These are phyloP conservation scores for Apodemia mormo DNA, from an alignment of 2,888 invertebrate genomes.

Conservation along the genomic window DNA sequence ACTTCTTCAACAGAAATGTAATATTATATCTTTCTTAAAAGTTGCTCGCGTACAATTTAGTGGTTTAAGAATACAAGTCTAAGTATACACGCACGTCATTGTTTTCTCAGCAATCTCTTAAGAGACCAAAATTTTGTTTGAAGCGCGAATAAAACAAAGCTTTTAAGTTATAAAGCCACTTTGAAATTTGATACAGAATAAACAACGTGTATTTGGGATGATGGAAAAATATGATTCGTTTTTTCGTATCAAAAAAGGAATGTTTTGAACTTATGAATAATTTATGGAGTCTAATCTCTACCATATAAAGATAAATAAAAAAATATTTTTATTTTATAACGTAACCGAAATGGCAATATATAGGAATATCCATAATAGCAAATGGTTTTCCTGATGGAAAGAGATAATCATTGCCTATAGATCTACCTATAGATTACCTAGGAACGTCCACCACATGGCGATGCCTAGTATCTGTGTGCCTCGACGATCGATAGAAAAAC, in stretches of 20 bases:
- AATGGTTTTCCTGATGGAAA: too few relatives aligned
- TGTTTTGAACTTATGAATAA: too few relatives aligned
- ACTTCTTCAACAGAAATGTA: background rate
- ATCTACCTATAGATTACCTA: too few relatives aligned
- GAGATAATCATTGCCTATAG: too few relatives aligned
- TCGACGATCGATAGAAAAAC: too few relatives aligned
- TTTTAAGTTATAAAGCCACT: background rate
- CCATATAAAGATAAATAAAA: too few relatives aligned
- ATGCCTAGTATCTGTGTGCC: too few relatives aligned
- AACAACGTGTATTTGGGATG: background rate
- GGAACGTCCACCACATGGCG: too few relatives aligned
- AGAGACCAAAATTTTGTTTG: background rate
- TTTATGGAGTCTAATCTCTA: too few relatives aligned
- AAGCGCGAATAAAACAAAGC: conserved; percentile 7
- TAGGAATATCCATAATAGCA: too few relatives aligned
- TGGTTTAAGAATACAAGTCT: background rate
- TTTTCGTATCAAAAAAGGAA: background rate
- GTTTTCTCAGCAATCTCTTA: background rate
- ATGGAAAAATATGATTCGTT: background rate
- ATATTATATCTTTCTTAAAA: background rate
- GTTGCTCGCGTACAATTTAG: background rate
- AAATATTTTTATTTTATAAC: too few relatives aligned
- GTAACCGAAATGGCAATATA: too few relatives aligned
- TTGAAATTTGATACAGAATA: conserved; percentile 7
- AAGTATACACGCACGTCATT: background rate